These are phyloP conservation scores for Tragelaphus imberbis DNA, from an alignment of 2,113 vertebrate species.

Conservation along the genomic window DNA sequence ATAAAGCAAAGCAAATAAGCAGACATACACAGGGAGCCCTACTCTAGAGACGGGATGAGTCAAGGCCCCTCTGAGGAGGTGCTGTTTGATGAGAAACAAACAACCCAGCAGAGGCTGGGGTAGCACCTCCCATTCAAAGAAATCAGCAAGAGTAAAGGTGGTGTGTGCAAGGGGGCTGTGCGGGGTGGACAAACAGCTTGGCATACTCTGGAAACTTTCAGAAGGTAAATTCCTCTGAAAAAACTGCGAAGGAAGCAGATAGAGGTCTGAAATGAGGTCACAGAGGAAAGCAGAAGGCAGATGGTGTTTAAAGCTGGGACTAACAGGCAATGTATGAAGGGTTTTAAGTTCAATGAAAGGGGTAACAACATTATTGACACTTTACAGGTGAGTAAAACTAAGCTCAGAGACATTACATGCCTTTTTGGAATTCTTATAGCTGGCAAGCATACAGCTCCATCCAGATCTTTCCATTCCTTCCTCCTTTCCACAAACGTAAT, in stretches of 20 bases:
- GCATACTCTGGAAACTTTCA: not conserved
- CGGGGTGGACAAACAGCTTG: not conserved
- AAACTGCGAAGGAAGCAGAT: not conserved
- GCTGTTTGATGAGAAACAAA: not conserved
- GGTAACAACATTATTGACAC: not conserved
- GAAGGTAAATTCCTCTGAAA: not conserved
- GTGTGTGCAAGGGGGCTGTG: accelerated
- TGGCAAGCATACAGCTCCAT: not conserved
- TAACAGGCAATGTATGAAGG: not conserved
- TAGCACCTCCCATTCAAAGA: not conserved
- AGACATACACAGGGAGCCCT: not conserved
- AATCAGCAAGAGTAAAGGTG: not conserved
- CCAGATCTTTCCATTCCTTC: not conserved
- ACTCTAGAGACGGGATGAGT: not conserved
- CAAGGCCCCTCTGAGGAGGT: not conserved
- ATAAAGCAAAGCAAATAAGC: not conserved
- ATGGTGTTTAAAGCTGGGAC: not conserved
- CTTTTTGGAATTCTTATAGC: not conserved
- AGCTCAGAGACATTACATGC: not conserved
- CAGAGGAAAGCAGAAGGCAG: not conserved
- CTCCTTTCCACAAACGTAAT: not conserved
- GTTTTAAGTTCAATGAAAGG: not conserved
- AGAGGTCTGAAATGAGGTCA: not conserved
- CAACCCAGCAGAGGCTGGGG: not conserved
- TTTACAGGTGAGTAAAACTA: conserved; percentile 27